Percentiles rank a stretch among this genome's conserved stretches.
Evolutionary conservation across 2,888 invertebrate species (phyloP).

Genomic region (Leucoma salicis): DNA sequence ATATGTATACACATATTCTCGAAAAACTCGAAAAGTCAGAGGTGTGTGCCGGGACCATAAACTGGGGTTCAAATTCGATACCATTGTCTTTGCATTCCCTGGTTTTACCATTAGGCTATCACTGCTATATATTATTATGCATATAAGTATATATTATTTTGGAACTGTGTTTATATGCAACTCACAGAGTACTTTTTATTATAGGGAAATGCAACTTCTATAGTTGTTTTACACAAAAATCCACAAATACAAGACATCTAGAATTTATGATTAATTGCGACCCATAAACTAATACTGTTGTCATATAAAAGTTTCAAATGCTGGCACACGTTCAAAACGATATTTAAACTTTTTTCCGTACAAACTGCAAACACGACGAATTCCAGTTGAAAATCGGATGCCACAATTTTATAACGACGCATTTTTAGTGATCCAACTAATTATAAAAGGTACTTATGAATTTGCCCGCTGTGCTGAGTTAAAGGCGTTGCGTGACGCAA

Average conservation of each 20-base stretch:
- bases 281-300: slow-evolving; percentile 24
- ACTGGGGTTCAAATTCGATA: too few species aligned
- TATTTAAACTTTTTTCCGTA: slow-evolving; percentile 20
- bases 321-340: slow-evolving; percentile 27
- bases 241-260: slow-evolving; percentile 1
- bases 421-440: slow-evolving; percentile 8
- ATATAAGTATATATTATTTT: too few species aligned
- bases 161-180: too few species aligned
- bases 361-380: slow-evolving; percentile 14
- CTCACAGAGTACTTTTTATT: too few species aligned
- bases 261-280: slow-evolving; percentile 27
- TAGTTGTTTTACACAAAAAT: too few species aligned
- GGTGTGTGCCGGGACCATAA: too few species aligned
- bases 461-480: slow-evolving; percentile 11
- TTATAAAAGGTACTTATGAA: slow-evolving; percentile 7
- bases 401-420: slow-evolving; percentile 9
- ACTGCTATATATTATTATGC: too few species aligned
- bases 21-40: too few species aligned
- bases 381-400: slow-evolving; percentile 17
- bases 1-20: too few species aligned
- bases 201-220: too few species aligned
- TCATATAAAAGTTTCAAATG: slow-evolving; percentile 21
- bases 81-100: too few species aligned
- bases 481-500: slow-evolving; percentile 11
- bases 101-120: too few species aligned